Evolutionary conservation across 2,797 vertebrate species (phyloP).

Genomic region (Spinibarbus caldwelli): DNA sequence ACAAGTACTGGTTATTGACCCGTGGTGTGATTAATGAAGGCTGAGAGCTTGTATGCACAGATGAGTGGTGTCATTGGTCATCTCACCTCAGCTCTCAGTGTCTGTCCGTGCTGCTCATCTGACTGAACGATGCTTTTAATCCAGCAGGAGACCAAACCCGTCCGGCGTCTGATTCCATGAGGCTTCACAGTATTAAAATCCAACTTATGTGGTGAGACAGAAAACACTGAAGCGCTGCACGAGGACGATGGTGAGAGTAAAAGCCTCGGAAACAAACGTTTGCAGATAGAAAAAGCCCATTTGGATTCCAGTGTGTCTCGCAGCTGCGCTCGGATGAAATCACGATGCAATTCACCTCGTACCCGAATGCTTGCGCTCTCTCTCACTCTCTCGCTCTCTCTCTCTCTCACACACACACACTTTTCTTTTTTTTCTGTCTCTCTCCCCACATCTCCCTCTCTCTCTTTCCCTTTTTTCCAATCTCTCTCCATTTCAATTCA

Average conservation of each 20-base stretch:
- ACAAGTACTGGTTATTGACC: background rate
- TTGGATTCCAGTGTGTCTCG: constrained; percentile 46
- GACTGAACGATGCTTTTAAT: constrained; percentile 66
- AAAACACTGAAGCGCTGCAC: background rate
- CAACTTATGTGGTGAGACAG: constrained; percentile 51
- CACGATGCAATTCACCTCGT: constrained; percentile 67
- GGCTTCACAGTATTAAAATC: constrained; percentile 66
- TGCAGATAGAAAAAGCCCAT: constrained; percentile 39
- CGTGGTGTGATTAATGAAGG: background rate
- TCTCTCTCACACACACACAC: background rate
- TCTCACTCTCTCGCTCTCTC: constrained; percentile 33
- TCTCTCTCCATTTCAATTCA: constrained; percentile 54
- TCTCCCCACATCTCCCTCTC: constrained; percentile 5
- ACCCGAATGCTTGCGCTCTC: constrained; percentile 55
- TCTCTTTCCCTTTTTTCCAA: constrained; percentile 14
- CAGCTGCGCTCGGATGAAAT: constrained; percentile 60
- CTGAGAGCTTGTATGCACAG: background rate
- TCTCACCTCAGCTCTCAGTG: constrained; percentile 63
- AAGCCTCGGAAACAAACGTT: constrained; percentile 21
- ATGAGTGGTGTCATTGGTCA: background rate
- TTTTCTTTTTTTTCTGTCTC: background rate
- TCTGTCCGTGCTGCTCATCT: constrained; percentile 66
- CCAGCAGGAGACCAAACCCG: constrained; percentile 67
- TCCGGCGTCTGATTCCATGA: constrained; percentile 58
- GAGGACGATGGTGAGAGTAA: background rate